These are phyloP conservation scores for Stenodera caucasica DNA, from an alignment of 2,888 invertebrate species.

Conservation along the genomic window DNA sequence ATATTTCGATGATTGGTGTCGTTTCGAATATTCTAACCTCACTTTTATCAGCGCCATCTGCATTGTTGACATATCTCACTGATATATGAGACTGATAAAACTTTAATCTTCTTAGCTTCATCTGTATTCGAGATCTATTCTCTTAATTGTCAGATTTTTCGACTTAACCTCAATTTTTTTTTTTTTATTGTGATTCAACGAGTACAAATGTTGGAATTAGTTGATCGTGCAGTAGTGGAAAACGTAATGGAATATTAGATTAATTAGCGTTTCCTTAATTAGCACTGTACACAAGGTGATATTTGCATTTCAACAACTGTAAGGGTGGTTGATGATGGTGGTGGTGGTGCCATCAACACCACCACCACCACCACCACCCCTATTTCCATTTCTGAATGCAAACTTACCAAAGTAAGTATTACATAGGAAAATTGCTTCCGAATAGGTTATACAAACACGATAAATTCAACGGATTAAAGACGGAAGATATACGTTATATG, in stretches of 20 bases:
- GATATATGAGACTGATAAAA: too few relatives aligned
- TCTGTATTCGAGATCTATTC: too few relatives aligned
- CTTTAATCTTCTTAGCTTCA: too few relatives aligned
- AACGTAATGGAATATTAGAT: constrained; percentile 47
- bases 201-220: too few relatives aligned
- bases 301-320: constrained; percentile 41
- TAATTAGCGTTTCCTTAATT: constrained; percentile 47
- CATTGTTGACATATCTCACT: too few relatives aligned
- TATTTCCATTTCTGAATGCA: constrained; percentile 38
- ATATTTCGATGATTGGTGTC: too few relatives aligned
- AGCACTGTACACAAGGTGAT: constrained; percentile 47
- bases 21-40: too few relatives aligned
- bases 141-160: too few relatives aligned
- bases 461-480: constrained; percentile 29
- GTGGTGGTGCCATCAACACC: background rate
- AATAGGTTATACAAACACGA: constrained; percentile 42
- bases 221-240: constrained; percentile 13
- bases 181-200: too few relatives aligned
- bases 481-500: too few relatives aligned
- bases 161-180: too few relatives aligned
- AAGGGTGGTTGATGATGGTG: background rate
- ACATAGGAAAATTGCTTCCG: constrained; percentile 37
- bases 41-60: too few relatives aligned
- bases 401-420: constrained; percentile 25
- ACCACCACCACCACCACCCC: background rate